Conservation (phyloP, 2,113 vertebrate species). For the Caracal caracal region DNA sequence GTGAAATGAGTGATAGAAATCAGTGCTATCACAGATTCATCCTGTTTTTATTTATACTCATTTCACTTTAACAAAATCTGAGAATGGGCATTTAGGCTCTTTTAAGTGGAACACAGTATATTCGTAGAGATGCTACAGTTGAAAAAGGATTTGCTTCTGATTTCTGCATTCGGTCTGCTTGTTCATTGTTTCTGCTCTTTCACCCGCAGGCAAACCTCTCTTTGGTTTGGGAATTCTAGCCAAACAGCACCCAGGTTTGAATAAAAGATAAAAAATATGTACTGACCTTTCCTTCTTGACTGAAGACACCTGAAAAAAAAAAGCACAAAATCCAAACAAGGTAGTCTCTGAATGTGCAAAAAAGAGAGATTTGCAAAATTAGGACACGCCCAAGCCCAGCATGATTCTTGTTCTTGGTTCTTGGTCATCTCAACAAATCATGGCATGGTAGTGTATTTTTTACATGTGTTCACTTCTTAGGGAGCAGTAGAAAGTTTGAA, state of each 20-base stretch:
- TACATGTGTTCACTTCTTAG: background rate
- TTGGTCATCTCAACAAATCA: background rate
- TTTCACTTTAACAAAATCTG: background rate
- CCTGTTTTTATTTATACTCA: background rate
- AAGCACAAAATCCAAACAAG: background rate
- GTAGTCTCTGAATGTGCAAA: slow-evolving; percentile 1
- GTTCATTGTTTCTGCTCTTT: background rate
- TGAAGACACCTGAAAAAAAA: slow-evolving; percentile 60
- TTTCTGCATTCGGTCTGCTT: background rate
- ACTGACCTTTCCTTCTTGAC: slow-evolving; percentile 76
- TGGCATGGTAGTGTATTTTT: background rate
- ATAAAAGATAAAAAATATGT: background rate
- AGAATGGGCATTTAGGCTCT: background rate
- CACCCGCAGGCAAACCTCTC: background rate
- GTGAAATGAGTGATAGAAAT: background rate
- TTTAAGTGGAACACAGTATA: background rate
- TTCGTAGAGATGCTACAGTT: background rate
- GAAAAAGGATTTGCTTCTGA: background rate
- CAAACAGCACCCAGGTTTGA: background rate
- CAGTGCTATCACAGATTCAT: background rate
- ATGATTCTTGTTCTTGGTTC: background rate
- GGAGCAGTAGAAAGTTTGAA: background rate
- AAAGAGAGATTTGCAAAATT: background rate
- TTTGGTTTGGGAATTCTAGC: background rate
- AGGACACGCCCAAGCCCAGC: background rate